Percentiles rank a stretch among this genome's conserved stretches.
These are phyloP conservation scores for Leucophenga montana DNA, from an alignment of 2,888 invertebrate species.

Conservation along the genomic window DNA sequence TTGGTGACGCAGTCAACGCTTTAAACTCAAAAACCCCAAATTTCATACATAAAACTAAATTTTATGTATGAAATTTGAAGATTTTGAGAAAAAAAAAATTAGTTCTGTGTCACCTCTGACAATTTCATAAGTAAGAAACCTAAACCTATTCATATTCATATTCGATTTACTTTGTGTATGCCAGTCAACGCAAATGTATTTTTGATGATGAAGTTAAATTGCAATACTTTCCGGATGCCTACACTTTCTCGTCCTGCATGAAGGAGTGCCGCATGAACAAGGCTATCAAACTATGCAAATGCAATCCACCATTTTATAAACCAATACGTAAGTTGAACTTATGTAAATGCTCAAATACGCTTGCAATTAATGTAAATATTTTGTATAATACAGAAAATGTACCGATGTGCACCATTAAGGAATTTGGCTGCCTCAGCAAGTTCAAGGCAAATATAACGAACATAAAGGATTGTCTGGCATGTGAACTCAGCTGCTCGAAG, in stretches of 20 bases:
- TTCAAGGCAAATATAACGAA: constrained; percentile 76
- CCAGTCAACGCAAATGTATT: constrained; percentile 81
- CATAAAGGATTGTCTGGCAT: constrained; percentile 77
- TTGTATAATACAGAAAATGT: constrained; percentile 50
- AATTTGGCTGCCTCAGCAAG: constrained; percentile 77
- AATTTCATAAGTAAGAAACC: too few species aligned
- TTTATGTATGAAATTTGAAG: too few species aligned
- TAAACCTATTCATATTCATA: too few species aligned
- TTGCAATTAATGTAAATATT: neutral
- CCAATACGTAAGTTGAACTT: constrained; percentile 73
- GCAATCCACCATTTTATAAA: constrained; percentile 83
- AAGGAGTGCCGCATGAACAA: constrained; percentile 82
- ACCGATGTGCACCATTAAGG: constrained; percentile 76
- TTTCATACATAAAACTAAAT: too few species aligned
- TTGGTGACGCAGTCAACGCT: too few species aligned
- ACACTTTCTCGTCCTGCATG: constrained; percentile 84
- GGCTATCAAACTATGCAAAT: constrained; percentile 78
- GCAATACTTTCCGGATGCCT: constrained; percentile 75
- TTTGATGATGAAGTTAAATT: constrained; percentile 80
- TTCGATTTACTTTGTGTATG: too few species aligned
- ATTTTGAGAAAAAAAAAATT: too few species aligned
- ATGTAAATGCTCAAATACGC: neutral
- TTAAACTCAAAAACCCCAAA: too few species aligned
- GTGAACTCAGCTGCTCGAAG: constrained; percentile 83
- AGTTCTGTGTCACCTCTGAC: too few species aligned